Evolutionary conservation across 2,113 vertebrate species (phyloP).

Genomic region (Leptobrachium ailaonicum): DNA sequence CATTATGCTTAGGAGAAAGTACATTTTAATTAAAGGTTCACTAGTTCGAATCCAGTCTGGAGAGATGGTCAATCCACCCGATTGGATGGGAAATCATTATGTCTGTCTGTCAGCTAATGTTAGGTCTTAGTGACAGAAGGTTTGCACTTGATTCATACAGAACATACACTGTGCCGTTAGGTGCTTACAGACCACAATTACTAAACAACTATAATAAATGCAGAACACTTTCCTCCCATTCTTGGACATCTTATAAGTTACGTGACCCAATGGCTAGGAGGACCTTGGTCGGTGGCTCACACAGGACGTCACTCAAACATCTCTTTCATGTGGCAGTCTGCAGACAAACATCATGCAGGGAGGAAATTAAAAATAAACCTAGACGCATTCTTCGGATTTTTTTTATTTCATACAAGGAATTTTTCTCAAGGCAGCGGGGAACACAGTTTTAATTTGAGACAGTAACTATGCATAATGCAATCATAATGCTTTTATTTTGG

Average conservation of each 20-base stretch:
- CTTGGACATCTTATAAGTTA: no score
- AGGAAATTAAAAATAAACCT: constrained; percentile 24
- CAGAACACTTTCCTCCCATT: no score
- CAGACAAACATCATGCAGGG: neutral
- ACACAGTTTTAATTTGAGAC: constrained; percentile 7
- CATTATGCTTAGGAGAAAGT: constrained; percentile 7
- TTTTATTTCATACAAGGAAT: neutral
- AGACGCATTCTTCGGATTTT: constrained; percentile 13
- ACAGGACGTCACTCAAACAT: neutral
- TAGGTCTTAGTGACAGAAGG: no score
- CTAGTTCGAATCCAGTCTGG: constrained; percentile 17
- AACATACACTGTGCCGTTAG: no score
- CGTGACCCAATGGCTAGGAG: no score
- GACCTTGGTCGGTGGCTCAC: neutral
- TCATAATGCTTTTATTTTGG: constrained; percentile 12
- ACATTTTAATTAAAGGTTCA: constrained; percentile 35
- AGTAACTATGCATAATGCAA: constrained; percentile 3
- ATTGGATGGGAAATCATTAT: neutral
- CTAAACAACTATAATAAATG: no score
- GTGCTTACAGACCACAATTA: no score
- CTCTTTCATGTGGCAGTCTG: neutral
- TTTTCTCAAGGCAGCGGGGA: neutral
- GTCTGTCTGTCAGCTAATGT: neutral
- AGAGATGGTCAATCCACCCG: neutral
- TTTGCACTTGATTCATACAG: no score